Evolutionary conservation across 2,888 invertebrate species (phyloP), one percentile per base, ranked within the genome.

Genomic region (Hetaerina titia): DNA sequence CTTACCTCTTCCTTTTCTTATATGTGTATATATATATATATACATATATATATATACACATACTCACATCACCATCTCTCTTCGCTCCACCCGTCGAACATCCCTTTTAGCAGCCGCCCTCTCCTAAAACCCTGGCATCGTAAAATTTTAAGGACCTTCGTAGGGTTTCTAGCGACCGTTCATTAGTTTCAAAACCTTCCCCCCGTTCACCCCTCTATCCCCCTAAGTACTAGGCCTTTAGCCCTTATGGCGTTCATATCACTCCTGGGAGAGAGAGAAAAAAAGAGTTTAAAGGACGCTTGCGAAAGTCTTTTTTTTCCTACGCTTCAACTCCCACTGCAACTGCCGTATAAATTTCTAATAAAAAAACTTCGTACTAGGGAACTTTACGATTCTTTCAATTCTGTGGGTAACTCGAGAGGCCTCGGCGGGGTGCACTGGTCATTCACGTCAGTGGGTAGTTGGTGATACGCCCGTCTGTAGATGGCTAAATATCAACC

Each of bases 71-170:
- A 81, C 31, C 25, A 9, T 17, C 57, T 17, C 57, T n/a, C n/a
- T 17, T 89, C 57, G 17, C 89, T 6, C 22, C 19, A 19, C 56
- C 56, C 22, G 45, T 13, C 9, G n/a, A 89, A 56, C 89, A 58
- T 58, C 89, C 58, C 89, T 89, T 58, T 89, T 58, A 89, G 57
- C 58, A 56, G 89, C 89, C 89, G 22, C 74, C 92, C 69, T 69
- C 64, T 92, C 45, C 92, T 69, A 56, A 69, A 92, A 92, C 92
- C 69, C 92, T 74, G 56, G 92, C 92, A 92, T 69, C 92, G 74
- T 74, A 92, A 92, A 92, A 92, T 74, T 92, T 92, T 56, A 92
- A 92, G 90, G 90, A 90, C 90, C 90, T 81, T 63, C 64, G 58
- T 57, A 90, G 90, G 63, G 64, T 69, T 92, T 74, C 69, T 74